phyloP scores from a whole-genome alignment of 2,888 invertebrate genomes.

The Scrobipalpa atriplicella region DNA sequence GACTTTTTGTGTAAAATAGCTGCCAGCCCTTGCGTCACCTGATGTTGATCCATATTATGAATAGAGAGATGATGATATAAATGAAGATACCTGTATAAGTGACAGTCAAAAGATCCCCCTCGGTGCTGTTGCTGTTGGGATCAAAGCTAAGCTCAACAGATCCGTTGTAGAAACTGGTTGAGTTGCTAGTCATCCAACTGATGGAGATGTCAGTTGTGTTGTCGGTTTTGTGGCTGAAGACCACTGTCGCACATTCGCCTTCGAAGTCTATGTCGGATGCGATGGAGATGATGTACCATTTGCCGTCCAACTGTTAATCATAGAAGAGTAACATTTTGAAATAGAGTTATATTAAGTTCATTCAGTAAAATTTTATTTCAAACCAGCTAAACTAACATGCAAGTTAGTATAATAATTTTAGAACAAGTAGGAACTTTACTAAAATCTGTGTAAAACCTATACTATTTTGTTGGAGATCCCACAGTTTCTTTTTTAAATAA shows the following conservation, averaged over 20 bases:
- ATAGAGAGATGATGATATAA: not conserved
- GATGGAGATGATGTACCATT: slow-evolving; percentile 68
- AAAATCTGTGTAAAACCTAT: too few species aligned
- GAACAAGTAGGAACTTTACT: too few species aligned
- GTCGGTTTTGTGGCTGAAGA: slow-evolving; percentile 66
- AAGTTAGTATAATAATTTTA: too few species aligned
- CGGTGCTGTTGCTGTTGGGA: slow-evolving; percentile 55
- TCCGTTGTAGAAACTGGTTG: slow-evolving; percentile 67
- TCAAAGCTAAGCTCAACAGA: slow-evolving; percentile 64
- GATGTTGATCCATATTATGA: slow-evolving; percentile 70
- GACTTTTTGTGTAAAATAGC: too few species aligned
- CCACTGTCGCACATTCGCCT: slow-evolving; percentile 69
- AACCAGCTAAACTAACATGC: too few species aligned
- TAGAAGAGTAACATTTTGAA: not conserved
- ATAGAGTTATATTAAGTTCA: too few species aligned
- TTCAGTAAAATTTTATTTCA: too few species aligned
- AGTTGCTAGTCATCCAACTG: slow-evolving; percentile 69
- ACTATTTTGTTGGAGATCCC: too few species aligned
- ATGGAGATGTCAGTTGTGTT: slow-evolving; percentile 70
- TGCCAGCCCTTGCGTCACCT: too few species aligned
- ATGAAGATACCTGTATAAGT: slow-evolving; percentile 63
- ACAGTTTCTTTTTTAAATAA: too few species aligned
- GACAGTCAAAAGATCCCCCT: slow-evolving; percentile 64
- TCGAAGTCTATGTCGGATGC: slow-evolving; percentile 61
- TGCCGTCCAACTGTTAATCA: slow-evolving; percentile 63